Evolutionary conservation across 2,888 invertebrate genomes (phyloP).

Genomic region (Tipula unca): DNA sequence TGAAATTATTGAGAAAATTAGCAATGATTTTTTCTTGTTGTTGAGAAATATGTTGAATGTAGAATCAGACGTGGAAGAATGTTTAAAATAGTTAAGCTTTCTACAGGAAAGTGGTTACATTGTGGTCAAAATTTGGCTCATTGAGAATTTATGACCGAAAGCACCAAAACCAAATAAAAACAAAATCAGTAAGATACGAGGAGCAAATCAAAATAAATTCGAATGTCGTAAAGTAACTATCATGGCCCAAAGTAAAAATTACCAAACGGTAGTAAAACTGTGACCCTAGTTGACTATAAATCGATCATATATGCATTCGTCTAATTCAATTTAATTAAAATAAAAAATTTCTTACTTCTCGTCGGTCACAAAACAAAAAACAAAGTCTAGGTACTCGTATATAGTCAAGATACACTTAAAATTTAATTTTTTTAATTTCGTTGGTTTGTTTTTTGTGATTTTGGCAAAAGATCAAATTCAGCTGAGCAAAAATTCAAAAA

Average conservation of each 20-base stretch:
- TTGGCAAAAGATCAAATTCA: neutral
- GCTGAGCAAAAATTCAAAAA: neutral
- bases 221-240: too few relatives aligned
- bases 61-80: too few relatives aligned
- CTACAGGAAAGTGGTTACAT: too few relatives aligned
- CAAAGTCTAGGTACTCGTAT: neutral
- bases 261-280: too few relatives aligned
- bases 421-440: neutral
- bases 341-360: neutral
- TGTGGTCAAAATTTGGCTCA: too few relatives aligned
- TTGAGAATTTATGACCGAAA: too few relatives aligned
- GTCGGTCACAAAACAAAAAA: neutral
- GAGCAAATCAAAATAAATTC: too few relatives aligned
- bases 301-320: neutral
- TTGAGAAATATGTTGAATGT: too few relatives aligned
- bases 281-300: neutral
- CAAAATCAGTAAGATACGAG: too few relatives aligned
- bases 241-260: too few relatives aligned
- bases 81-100: too few relatives aligned
- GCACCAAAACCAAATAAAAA: too few relatives aligned
- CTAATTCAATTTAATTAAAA: neutral
- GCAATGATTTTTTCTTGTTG: neutral
- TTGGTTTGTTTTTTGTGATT: neutral
- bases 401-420: neutral
- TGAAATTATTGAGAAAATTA: neutral